Evolutionary conservation across 2,113 vertebrate species (phyloP), one percentile per base, ranked within the genome.

Genomic region (Alligator mississippiensis): DNA sequence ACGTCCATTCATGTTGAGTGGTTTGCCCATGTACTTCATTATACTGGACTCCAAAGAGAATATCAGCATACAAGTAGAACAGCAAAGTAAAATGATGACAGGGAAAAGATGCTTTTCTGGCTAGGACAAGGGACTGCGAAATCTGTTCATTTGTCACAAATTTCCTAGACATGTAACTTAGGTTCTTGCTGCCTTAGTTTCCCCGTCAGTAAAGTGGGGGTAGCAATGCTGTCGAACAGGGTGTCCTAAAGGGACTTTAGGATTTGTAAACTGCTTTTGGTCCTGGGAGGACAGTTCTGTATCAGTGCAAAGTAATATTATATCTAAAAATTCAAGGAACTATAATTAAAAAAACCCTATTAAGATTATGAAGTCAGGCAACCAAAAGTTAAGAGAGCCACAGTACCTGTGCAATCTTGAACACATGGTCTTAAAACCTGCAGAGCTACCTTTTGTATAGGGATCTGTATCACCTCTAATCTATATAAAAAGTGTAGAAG

Each of bases 21-120:
- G 11, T 24, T 72, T 47, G 38, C 11, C 12, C 11, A 30, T 34
- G 38, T 72, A 21, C 22, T 72, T 72, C 38, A 38, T 72, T 72
- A 21, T 38, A 38, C 12, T 21, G 13, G 34, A 38, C 14, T 38
- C 68, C 68, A 72, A 38, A 38, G 30, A 38, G 30, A 72, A 72
- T 38, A 72, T 84, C 7, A 25, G 60, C 91, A 30, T 72, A 64
- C 27, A 24, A 61, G 60, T 12, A 81, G 84, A 92, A 84, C 14
- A 77, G 63, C 13, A 58, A 78, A 92, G 24, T 15, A 59, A 78
- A 83, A 59, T 0, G 1, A 66, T 38, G 64, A 6, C 6, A 24
- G 1, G 25, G 63, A 74, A 60, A 57, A 30, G 79, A 4, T 10
- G 0, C 0, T 1, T 11, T 27, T 55, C 34, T 90, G 55, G 2